Conservation (phyloP, 2,888 invertebrate species). For the Stratiomys singularior region DNA sequence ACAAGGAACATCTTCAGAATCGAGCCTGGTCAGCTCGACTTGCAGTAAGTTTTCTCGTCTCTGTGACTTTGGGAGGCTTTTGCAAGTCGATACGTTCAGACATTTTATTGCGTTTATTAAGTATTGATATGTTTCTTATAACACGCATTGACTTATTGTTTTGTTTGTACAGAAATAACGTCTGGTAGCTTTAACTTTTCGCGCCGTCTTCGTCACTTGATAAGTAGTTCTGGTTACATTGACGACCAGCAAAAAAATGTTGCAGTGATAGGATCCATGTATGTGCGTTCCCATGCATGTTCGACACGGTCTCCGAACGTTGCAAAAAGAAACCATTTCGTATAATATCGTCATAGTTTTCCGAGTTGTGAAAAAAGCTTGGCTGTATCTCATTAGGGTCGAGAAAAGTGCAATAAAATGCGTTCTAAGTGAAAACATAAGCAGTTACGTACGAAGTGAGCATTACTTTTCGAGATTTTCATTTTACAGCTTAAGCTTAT, state of each 20-base stretch:
- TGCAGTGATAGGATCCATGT: background rate
- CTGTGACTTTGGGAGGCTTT: background rate
- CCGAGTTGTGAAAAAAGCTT: background rate
- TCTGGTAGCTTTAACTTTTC: background rate
- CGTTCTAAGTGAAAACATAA: background rate
- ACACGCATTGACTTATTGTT: conserved; percentile 8
- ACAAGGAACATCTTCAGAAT: background rate
- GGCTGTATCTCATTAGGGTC: conserved; percentile 5
- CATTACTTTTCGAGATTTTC: conserved; percentile 29
- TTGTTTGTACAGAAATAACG: background rate
- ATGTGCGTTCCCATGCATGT: conserved; percentile 22
- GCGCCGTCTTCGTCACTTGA: background rate
- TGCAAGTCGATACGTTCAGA: background rate
- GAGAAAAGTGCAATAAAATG: background rate
- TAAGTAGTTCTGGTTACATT: background rate
- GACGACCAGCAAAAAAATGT: background rate
- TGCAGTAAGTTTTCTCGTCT: background rate
- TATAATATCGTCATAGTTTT: background rate
- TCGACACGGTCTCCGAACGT: conserved; percentile 17
- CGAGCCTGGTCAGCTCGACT: background rate
- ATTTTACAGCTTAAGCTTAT: conserved; percentile 18
- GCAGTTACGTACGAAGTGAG: background rate
- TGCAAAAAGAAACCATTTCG: background rate
- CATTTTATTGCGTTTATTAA: background rate
- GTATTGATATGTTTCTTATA: background rate